Evolutionary conservation across 2,888 invertebrate genomes (phyloP), one percentile per base, ranked within the genome.

Genomic region (Horisme vitalbata): DNA sequence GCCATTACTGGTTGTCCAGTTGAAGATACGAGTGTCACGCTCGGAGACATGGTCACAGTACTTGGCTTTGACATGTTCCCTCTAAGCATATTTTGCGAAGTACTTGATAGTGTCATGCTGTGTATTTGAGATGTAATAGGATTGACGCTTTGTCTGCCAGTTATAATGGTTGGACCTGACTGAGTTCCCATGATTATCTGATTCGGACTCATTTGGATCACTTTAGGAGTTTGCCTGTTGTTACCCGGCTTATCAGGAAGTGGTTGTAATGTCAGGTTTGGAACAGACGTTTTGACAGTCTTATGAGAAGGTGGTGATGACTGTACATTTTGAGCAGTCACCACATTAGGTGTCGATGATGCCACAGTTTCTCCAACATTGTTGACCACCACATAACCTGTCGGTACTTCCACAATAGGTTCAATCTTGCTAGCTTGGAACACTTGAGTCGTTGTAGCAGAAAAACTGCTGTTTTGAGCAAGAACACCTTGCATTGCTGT

Each of bases 391-490:
- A 94, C 93, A 71, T 93, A 94, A 52, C 93, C 94, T 5, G 93
- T 90, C 3, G 94, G 93, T 38, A 95, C 92, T 72, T 95, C 95
- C 9, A 95, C 93, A 38, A 95, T 93, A 0, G 96, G 95, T 66
- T 95, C 95, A 71, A 95, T 93, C 79, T 96, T 96, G 55, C 95
- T 95, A 0, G 95, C 95, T 88, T 96, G 95, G 79, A 95, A 95
- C 21, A 95, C 95, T 85, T 94, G 94, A 0, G 96, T 96, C 1
- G 94, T 94, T 1, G 96, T 96, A 10, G 96, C 95, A 10, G 95
- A 94, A 71, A 95, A 96, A 71, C 95, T 95, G 65, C 95, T 95
- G 65, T 94, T 94, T 63, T 94, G 94, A 41, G 95, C 94, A 18
- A 95, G 86, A 2, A 95, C 93, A 30, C 95, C 95, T 51, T 94